Evolutionary conservation across 2,113 vertebrate genomes (phyloP).

Genomic region (Leuciscus idus): DNA sequence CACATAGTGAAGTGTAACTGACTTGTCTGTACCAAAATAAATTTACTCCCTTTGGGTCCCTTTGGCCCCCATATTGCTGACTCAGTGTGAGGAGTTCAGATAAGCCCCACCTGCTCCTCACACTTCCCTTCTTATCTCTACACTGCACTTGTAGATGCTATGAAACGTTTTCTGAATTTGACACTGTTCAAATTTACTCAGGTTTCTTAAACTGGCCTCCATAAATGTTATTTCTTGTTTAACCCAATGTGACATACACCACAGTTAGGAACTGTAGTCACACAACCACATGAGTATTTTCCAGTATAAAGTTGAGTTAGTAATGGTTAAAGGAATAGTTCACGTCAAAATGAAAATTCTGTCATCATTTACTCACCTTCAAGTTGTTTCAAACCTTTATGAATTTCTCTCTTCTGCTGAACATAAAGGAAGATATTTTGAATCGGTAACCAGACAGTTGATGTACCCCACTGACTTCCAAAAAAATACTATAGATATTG

Average conservation of each 20-base stretch:
- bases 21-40: neutral
- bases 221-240: neutral
- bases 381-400: no score
- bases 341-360: no score
- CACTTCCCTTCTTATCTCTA: conserved; percentile 45
- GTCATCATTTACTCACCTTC: no score
- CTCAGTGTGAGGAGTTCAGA: neutral
- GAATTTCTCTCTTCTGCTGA: no score
- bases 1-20: conserved; percentile 4
- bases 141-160: conserved; percentile 12
- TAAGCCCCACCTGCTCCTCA: conserved; percentile 23
- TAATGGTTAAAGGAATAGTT: neutral
- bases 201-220: neutral
- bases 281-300: neutral
- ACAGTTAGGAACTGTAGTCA: neutral
- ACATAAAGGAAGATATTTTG: no score
- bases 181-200: neutral
- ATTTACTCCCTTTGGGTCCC: neutral
- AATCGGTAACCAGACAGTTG: no score
- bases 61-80: neutral
- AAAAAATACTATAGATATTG: no score
- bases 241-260: neutral
- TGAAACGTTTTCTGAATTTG: conserved; percentile 17
- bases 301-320: neutral
- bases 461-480: no score